A percentile compares a stretch with the other conserved stretches of the same genome.
Conservation (phyloP, 2,113 vertebrate genomes). For the Psephotus haematonotus region DNA sequence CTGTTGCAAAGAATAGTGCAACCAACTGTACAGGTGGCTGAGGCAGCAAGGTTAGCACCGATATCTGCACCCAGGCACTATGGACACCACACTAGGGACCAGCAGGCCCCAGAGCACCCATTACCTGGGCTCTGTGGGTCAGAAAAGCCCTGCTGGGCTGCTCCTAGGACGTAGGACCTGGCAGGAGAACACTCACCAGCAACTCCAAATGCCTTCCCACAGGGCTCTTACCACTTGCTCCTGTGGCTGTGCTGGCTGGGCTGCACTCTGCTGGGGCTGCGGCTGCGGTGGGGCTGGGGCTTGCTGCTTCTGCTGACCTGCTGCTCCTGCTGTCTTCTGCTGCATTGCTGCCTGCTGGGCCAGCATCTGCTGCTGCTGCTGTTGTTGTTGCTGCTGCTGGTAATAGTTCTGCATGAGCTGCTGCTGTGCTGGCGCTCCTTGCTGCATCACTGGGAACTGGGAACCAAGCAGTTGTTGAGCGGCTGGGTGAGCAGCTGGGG, state of each 20-base stretch:
- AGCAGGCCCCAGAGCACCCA: neutral
- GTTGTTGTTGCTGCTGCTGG: constrained; percentile 79
- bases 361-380: constrained; percentile 72
- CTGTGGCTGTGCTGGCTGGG: neutral
- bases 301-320: constrained; percentile 50
- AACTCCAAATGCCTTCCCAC: neutral
- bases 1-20: neutral
- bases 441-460: constrained; percentile 77
- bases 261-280: neutral
- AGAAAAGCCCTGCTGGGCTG: neutral
- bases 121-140: neutral
- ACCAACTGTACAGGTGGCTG: neutral
- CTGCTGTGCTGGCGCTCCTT: constrained; percentile 66
- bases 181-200: neutral
- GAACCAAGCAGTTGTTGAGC: constrained; percentile 10
- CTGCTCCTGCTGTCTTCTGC: constrained; percentile 60
- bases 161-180: rapidly evolving
- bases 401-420: constrained; percentile 80
- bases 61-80: neutral
- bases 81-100: neutral
- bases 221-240: constrained; percentile 68
- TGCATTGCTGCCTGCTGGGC: constrained; percentile 76
- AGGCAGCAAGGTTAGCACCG: neutral
- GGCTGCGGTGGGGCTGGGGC: neutral
- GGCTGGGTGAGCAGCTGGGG: constrained; percentile 9